Evolutionary conservation across 2,113 vertebrate species (phyloP), one percentile per base, ranked within the genome.

Genomic region (Onychostruthus taczanowskii): DNA sequence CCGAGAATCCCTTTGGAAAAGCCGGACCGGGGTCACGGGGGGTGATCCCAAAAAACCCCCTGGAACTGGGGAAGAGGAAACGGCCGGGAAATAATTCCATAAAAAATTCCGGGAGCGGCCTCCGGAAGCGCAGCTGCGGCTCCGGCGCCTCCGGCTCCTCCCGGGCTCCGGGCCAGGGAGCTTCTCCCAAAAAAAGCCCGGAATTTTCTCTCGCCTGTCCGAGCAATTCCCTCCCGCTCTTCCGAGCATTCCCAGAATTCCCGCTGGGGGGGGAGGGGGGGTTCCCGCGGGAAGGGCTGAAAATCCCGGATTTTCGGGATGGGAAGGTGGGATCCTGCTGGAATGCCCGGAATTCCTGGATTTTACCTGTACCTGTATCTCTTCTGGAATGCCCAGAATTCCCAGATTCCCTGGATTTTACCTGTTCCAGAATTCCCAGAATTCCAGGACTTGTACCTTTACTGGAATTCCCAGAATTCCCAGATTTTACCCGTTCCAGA

Each of bases 201-300:
- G 80, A 88, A 95, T 96, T 92, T 81, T 89, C 73, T 78, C 35
- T 56, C 43, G 94, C 27, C 74, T 96, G 97, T 94, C 96, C 90
- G 86, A 90, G 90, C 66, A 41, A 97, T 97, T 94, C 66, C 19
- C 86, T 47, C 16, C 70, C 37, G 86, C 88, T 24, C 2, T 1
- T 62, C 74, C 17, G 58, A 77, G 74, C 74, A 62, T 50, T 41
- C 74, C 46, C 74, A 6, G 11, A 3, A 12, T 4, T 46, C 72
- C 70, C 21, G 1, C 8, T 1, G 20, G 28, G 16, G 12, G 11
- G 14, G 28, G 7, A 33, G 37, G 37, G 37, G 39, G 11, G 39
- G 39, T 43, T 22, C 62, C 63, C 63, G 46, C 22, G 44, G 64
- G 64, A 47, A 67, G 55, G 33, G 21, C 6, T 2, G 4, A 3